These are phyloP conservation scores for Pseudocheirus occidentalis DNA, from an alignment of 2,797 vertebrate genomes.

Conservation along the genomic window DNA sequence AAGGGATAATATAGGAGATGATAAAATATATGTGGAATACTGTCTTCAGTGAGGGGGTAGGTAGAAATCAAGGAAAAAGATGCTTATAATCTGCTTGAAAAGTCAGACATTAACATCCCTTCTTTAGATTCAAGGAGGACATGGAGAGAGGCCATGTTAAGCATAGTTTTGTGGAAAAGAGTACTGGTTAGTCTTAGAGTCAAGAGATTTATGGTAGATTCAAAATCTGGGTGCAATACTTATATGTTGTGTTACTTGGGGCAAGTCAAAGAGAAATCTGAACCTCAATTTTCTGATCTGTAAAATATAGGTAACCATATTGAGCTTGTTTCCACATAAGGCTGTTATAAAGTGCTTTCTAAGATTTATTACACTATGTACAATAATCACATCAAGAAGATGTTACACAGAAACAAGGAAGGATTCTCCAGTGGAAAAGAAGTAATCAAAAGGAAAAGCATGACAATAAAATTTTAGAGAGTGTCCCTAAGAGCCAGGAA, in stretches of 20 bases:
- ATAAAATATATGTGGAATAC: not conserved
- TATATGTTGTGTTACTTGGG: not conserved
- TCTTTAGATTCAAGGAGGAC: not conserved
- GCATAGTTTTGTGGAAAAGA: not conserved
- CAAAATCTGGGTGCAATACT: not conserved
- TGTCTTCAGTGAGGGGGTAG: not conserved
- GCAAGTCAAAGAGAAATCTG: not conserved
- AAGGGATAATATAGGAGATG: not conserved
- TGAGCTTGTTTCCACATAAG: not conserved
- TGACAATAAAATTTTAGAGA: not conserved
- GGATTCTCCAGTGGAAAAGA: not conserved
- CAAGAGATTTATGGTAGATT: not conserved
- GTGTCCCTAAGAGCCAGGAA: not conserved
- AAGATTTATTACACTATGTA: not conserved
- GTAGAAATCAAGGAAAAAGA: not conserved
- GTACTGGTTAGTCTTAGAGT: not conserved
- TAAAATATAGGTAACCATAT: not conserved
- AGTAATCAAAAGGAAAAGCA: not conserved
- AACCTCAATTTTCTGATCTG: not conserved
- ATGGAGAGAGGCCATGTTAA: not conserved
- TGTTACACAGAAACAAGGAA: not conserved
- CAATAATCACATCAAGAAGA: not conserved
- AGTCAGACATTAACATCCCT: not conserved
- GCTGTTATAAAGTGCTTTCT: not conserved
- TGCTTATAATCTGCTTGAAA: not conserved